phyloP scores from a whole-genome alignment of 1,140 invertebrate species.

The Nymphalis io region DNA sequence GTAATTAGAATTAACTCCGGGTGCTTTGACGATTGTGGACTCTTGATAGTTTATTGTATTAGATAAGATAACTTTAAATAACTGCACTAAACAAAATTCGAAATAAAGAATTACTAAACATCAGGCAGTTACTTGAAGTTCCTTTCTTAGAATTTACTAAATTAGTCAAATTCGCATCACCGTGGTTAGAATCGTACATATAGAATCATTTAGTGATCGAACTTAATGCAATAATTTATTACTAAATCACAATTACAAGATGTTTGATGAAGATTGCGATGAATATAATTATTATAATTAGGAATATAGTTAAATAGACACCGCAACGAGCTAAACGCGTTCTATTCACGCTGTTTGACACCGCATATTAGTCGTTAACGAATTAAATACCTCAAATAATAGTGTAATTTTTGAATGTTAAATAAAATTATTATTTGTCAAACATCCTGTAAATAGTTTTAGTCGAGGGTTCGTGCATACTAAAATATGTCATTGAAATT shows the following conservation, averaged over 20 bases:
- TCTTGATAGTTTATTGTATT: slow-evolving; percentile 78
- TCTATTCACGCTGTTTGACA: slow-evolving; percentile 43
- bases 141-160: slow-evolving; percentile 74
- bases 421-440: slow-evolving; percentile 56
- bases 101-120: slow-evolving; percentile 25
- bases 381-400: slow-evolving; percentile 65
- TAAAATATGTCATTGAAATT: background rate
- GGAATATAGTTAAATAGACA: slow-evolving; percentile 25
- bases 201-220: slow-evolving; percentile 51
- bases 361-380: slow-evolving; percentile 45
- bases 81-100: slow-evolving; percentile 45
- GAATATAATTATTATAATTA: slow-evolving; percentile 25
- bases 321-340: slow-evolving; percentile 36
- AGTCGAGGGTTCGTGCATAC: slow-evolving; percentile 20
- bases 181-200: slow-evolving; percentile 57
- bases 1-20: slow-evolving; percentile 78
- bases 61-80: slow-evolving; percentile 65
- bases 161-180: slow-evolving; percentile 69
- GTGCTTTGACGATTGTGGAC: slow-evolving; percentile 80
- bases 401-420: slow-evolving; percentile 37
- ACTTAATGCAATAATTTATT: slow-evolving; percentile 58
- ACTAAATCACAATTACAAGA: slow-evolving; percentile 54
- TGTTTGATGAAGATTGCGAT: slow-evolving; percentile 63
- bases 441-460: slow-evolving; percentile 65
- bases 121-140: slow-evolving; percentile 58